A percentile compares a stretch with the other conserved stretches of the same genome.
phyloP scores from a whole-genome alignment of 2,888 invertebrate species.

The Megaustenia siamemsis region DNA sequence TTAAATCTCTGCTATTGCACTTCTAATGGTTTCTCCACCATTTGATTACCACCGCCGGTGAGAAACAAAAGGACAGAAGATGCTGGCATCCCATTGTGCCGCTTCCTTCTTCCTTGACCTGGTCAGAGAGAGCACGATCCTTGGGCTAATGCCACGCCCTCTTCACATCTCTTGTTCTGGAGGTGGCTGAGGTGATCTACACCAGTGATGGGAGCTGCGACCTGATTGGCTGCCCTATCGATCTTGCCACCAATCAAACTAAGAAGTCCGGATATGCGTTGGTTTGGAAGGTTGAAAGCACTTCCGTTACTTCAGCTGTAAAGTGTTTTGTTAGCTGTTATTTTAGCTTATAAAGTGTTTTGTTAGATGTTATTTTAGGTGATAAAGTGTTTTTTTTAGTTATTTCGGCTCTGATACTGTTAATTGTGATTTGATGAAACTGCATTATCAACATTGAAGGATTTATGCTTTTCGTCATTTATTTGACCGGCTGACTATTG shows the following conservation, averaged over 20 bases:
- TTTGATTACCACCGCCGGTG: too few relatives aligned
- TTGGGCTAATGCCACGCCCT: conserved; percentile 45
- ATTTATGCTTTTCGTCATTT: too few relatives aligned
- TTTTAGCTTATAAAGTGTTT: not conserved
- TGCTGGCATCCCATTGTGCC: not conserved
- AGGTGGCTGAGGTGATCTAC: conserved; percentile 45
- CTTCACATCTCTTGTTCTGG: conserved; percentile 44
- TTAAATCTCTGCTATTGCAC: too few relatives aligned
- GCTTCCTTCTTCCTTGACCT: conserved; percentile 25
- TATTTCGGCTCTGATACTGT: too few relatives aligned
- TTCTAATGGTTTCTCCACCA: too few relatives aligned
- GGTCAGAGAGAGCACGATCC: conserved; percentile 33
- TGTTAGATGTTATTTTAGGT: not conserved
- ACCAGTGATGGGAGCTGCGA: conserved; percentile 49
- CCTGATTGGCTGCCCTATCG: conserved; percentile 54
- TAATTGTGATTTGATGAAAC: too few relatives aligned
- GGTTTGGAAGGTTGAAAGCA: conserved; percentile 22
- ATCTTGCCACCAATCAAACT: conserved; percentile 51
- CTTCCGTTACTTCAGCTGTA: conserved; percentile 6
- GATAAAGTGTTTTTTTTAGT: too few relatives aligned
- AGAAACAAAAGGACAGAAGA: not conserved
- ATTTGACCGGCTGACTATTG: too few relatives aligned
- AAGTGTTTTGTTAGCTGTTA: not conserved
- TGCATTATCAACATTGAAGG: too few relatives aligned
- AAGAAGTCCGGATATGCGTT: conserved; percentile 32